These are phyloP conservation scores for Leptestheria dahalacensis DNA, from an alignment of 1,140 invertebrate species.

Conservation along the genomic window DNA sequence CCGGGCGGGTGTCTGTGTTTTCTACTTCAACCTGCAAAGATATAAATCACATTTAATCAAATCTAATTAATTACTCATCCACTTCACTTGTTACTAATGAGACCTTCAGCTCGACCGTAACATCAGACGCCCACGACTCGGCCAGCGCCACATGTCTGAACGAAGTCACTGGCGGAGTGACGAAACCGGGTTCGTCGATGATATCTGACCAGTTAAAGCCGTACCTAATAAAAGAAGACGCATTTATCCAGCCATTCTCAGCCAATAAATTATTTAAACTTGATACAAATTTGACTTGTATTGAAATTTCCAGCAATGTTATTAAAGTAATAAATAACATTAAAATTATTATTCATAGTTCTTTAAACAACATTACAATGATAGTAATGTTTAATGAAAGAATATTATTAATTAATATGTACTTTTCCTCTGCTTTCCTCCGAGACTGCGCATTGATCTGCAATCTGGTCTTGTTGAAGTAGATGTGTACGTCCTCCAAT, in stretches of 20 bases:
- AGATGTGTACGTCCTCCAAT: constrained; percentile 9
- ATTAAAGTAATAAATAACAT: too few species aligned
- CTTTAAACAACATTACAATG: neutral
- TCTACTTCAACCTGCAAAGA: constrained; percentile 60
- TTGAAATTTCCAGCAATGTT: too few species aligned
- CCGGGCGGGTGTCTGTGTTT: constrained; percentile 63
- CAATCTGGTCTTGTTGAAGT: constrained; percentile 6
- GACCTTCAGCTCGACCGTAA: constrained; percentile 77
- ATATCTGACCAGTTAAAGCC: constrained; percentile 49
- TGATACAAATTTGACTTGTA: too few species aligned
- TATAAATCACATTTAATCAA: constrained; percentile 19
- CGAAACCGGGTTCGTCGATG: constrained; percentile 54
- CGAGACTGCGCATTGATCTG: neutral
- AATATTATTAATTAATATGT: too few species aligned
- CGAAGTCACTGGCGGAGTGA: constrained; percentile 71
- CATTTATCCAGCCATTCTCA: too few species aligned
- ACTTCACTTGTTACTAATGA: neutral
- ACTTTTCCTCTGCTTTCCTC: neutral
- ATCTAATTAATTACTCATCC: constrained; percentile 17
- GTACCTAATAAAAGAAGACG: neutral
- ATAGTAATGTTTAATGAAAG: too few species aligned
- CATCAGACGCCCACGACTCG: constrained; percentile 75
- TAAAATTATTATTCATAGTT: neutral
- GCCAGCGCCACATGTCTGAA: constrained; percentile 76
- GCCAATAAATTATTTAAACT: too few species aligned